These are phyloP conservation scores for Philhelius pedissequus DNA, from an alignment of 2,888 invertebrate species.

Conservation along the genomic window DNA sequence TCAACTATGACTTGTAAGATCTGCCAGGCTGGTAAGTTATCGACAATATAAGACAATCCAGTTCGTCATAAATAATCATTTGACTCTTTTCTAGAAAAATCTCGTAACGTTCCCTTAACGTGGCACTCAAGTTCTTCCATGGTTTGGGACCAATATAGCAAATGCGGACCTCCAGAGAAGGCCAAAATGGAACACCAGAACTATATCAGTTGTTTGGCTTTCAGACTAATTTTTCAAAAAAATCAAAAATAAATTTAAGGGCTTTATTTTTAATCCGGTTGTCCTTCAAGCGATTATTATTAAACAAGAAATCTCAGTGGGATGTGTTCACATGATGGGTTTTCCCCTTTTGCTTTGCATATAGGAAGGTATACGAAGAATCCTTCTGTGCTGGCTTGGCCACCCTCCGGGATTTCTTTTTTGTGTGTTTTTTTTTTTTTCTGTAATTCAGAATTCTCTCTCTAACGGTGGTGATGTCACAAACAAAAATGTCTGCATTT, in stretches of 20 bases:
- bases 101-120: not conserved
- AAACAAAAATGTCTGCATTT: constrained; percentile 72
- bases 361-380: constrained; percentile 7
- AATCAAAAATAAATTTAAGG: constrained; percentile 47
- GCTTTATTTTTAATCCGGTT: constrained; percentile 12
- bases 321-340: constrained; percentile 8
- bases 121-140: constrained; percentile 15
- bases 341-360: constrained; percentile 34
- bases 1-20: constrained; percentile 41
- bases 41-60: not conserved
- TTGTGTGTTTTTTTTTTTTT: constrained; percentile 10
- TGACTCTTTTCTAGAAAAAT: constrained; percentile 17
- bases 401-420: constrained; percentile 32
- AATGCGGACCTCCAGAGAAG: not conserved
- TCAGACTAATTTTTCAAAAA: constrained; percentile 39
- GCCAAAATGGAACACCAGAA: not conserved
- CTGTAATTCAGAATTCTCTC: constrained; percentile 27
- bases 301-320: constrained; percentile 21
- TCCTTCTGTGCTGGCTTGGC: constrained; percentile 19
- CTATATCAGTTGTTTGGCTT: constrained; percentile 39
- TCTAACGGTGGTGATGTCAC: constrained; percentile 67
- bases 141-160: not conserved
- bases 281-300: constrained; percentile 19
- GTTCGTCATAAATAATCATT: not conserved
- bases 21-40: constrained; percentile 43